Evolutionary conservation across 2,888 invertebrate genomes (phyloP), one percentile per base, ranked within the genome.

Genomic region (Spisula subtruncata): DNA sequence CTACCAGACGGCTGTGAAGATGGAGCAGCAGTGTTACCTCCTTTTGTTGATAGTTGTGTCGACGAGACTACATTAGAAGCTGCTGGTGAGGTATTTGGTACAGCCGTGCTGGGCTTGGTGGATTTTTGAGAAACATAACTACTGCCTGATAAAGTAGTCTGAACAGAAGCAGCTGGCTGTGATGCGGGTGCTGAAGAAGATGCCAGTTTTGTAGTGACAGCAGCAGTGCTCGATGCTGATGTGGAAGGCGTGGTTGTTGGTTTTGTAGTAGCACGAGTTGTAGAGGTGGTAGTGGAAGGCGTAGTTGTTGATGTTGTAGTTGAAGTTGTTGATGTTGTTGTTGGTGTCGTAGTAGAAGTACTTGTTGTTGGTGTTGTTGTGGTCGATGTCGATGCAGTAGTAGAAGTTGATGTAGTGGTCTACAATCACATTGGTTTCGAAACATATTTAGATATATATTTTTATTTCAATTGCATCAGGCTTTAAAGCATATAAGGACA

Each of bases 331-430:
- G 51, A 16, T 1, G 48, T 12, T 12, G 81, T 51, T 51, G 81
- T 29, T 0, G 81, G 2, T 0, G 81, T n/a, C 18, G 81, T 14
- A 4, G 81, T 51, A 5, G 81, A 16, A 20, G 81, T 14, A 12
- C 51, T 29, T 4, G 81, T 12, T 25, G 81, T 5, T 1, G 81
- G n/a, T 51, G 81, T 51, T 16, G 81, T n/a, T 51, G 81, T 8
- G 25, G 81, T 4, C 1, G 48, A 25, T 18, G 81, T 51, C 8
- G 81, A 51, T 25, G 80, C 6, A 20, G 80, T 80, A 16, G 80
- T 80, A 5, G 41, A 14, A 46, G 81, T 81, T 25, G 48, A 48
- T 18, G 79, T 79, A 66, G 60, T 66, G 60, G 60, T 66, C 60
- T 66, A 25, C 60, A 66, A 66, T 25, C 14, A 51, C 4, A 51